Conservation (phyloP, 1,140 invertebrate species). For the Schmidtea mediterranea region DNA sequence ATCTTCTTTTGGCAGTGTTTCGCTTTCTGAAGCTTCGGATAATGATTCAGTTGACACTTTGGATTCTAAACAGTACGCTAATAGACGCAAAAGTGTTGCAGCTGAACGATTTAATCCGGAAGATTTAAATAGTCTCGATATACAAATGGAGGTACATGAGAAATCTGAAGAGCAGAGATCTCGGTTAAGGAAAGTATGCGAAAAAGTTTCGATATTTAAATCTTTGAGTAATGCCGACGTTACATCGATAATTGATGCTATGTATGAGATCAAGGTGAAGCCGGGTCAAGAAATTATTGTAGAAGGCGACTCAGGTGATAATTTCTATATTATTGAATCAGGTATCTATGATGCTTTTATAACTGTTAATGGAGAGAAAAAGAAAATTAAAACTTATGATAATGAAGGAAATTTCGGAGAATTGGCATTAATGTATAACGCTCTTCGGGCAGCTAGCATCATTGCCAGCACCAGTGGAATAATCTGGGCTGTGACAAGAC, state of each 20-base stretch:
- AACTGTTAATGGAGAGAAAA: not conserved
- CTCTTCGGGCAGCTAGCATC: conserved; percentile 59
- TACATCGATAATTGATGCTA: conserved; percentile 66
- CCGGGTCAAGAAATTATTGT: conserved; percentile 62
- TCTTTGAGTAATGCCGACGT: conserved; percentile 54
- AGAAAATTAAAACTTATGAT: conserved; percentile 22
- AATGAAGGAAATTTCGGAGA: conserved; percentile 67
- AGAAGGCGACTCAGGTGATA: conserved; percentile 84
- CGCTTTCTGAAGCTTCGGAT: too few species aligned
- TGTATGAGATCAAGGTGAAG: conserved; percentile 55
- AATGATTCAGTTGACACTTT: too few species aligned
- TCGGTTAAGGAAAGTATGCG: conserved; percentile 58
- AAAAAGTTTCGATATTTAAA: conserved; percentile 69
- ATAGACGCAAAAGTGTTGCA: not conserved
- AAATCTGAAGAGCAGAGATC: conserved; percentile 70
- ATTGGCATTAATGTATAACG: conserved; percentile 71
- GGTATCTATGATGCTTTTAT: conserved; percentile 2
- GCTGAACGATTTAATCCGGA: conserved; percentile 5
- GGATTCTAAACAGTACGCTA: not conserved
- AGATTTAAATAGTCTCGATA: not conserved
- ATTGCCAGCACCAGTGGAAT: conserved; percentile 41
- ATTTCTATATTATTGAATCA: conserved; percentile 76
- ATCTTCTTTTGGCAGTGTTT: too few species aligned
- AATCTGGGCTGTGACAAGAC: conserved; percentile 51
- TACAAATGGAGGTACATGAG: not conserved